Evolutionary conservation across 2,797 vertebrate species (phyloP).

Genomic region (Denticeps clupeoides): DNA sequence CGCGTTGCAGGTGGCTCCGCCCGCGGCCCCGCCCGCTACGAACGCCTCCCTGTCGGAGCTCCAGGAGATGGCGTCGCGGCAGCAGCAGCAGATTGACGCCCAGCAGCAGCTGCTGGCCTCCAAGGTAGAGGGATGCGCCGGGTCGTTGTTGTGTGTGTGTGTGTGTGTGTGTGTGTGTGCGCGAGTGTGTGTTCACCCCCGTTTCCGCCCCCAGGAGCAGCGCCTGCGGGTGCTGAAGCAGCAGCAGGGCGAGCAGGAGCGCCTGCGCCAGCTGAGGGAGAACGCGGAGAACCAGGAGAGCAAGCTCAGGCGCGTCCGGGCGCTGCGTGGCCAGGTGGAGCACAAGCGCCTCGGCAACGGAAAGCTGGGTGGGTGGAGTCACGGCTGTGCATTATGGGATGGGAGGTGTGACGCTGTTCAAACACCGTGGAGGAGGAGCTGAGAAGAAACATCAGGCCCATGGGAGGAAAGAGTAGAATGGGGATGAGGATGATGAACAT

Average conservation of each 20-base stretch:
- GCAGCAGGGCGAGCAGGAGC: conserved; percentile 77
- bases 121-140: too few species aligned
- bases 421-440: too few species aligned
- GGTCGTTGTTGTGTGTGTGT: background rate
- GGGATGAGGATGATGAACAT: too few species aligned
- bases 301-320: conserved; percentile 79
- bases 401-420: too few species aligned
- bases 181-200: background rate
- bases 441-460: too few species aligned
- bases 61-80: conserved; percentile 81
- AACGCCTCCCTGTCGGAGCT: conserved; percentile 78
- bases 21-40: too few species aligned
- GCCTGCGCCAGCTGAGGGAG: conserved; percentile 70
- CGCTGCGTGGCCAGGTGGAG: conserved; percentile 81
- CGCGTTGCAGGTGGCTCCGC: conserved; percentile 53
- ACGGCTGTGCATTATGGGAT: background rate
- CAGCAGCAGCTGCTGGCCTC: conserved; percentile 80
- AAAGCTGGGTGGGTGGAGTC: conserved; percentile 67
- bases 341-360: conserved; percentile 84
- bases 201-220: conserved; percentile 79
- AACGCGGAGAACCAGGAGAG: conserved; percentile 87
- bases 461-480: too few species aligned
- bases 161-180: background rate
- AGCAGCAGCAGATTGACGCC: conserved; percentile 81
- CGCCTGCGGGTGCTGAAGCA: conserved; percentile 82